phyloP scores from a whole-genome alignment of 2,888 invertebrate genomes.

The Ectobius pallidus region DNA sequence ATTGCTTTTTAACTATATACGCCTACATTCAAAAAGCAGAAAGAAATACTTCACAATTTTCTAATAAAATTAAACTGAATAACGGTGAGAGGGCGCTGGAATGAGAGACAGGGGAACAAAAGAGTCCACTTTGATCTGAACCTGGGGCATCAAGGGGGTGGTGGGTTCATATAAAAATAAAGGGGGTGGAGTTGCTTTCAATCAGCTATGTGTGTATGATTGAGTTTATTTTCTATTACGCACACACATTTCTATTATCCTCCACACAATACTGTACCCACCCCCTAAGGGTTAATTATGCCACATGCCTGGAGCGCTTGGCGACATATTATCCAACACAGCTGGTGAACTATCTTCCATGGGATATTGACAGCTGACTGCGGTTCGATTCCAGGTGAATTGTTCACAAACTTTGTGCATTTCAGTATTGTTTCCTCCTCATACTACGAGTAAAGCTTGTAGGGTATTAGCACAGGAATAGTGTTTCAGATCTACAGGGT shows the following conservation, averaged over 20 bases:
- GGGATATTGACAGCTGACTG: constrained; percentile 6
- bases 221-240: constrained; percentile 21
- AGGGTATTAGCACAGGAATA: too few relatives aligned
- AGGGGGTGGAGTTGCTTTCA: constrained; percentile 22
- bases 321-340: neutral
- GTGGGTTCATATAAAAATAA: neutral
- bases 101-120: neutral
- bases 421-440: neutral
- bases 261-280: neutral
- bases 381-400: constrained; percentile 10
- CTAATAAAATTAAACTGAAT: constrained; percentile 4
- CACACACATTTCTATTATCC: constrained; percentile 20
- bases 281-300: constrained; percentile 11
- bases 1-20: neutral
- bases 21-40: neutral
- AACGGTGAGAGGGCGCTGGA: neutral
- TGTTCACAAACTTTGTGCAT: constrained; percentile 10
- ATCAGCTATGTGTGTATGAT: constrained; percentile 23
- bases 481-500: too few relatives aligned
- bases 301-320: neutral
- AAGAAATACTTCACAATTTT: constrained; percentile 9
- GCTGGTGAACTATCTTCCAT: neutral
- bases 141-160: neutral
- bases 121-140: constrained; percentile 9
- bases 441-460: too few relatives aligned